Conservation (phyloP, 2,113 vertebrate genomes). For the Psilopogon haemacephalus region DNA sequence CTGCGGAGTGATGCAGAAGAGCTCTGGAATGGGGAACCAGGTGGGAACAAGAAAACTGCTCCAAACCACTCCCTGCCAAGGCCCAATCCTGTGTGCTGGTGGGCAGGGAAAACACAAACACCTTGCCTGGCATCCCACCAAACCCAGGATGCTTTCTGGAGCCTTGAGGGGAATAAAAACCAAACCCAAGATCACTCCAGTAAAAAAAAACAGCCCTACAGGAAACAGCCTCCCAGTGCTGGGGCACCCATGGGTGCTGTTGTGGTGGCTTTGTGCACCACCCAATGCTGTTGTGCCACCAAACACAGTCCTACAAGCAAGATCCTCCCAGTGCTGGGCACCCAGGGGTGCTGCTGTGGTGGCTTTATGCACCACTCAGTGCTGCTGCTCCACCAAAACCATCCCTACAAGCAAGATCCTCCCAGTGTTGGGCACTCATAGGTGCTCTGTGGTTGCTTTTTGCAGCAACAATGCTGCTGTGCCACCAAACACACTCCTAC, state of each 20-base stretch:
- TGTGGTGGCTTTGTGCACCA: too few species aligned
- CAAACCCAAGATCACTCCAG: not conserved
- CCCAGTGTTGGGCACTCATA: not conserved
- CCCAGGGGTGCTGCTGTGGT: too few species aligned
- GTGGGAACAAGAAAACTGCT: not conserved
- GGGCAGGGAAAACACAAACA: not conserved
- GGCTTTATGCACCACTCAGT: too few species aligned
- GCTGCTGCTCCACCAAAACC: not conserved
- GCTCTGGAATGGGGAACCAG: rapidly evolving
- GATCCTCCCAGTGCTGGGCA: not conserved
- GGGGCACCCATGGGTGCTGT: too few species aligned
- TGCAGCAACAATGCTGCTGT: too few species aligned
- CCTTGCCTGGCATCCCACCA: rapidly evolving
- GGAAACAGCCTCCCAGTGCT: not conserved
- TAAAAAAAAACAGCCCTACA: not conserved
- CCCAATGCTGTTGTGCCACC: too few species aligned
- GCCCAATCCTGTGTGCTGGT: not conserved
- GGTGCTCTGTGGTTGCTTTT: too few species aligned
- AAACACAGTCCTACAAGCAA: not conserved
- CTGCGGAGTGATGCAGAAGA: rapidly evolving
- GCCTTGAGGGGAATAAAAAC: not conserved
- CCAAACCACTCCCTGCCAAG: too few species aligned
- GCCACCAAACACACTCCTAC: not conserved
- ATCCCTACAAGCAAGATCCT: not conserved
- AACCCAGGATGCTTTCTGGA: rapidly evolving